These are phyloP conservation scores for Centropus unirufus DNA, from an alignment of 2,113 vertebrate species.

Conservation along the genomic window DNA sequence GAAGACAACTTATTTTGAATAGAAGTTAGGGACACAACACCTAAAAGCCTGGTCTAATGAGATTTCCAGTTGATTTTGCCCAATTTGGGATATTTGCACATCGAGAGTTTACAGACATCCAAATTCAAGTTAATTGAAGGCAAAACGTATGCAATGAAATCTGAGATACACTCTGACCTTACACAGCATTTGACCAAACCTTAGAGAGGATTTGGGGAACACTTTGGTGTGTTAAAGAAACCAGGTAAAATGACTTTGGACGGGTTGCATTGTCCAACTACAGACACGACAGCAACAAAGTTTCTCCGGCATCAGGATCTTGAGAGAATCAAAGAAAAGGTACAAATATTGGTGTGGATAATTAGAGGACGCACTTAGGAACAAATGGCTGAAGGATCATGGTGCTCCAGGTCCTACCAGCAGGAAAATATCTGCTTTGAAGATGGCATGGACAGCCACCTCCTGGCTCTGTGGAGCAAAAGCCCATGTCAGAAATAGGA, in stretches of 20 bases:
- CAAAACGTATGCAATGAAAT: neutral
- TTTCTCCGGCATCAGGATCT: neutral
- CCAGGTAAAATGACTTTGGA: neutral
- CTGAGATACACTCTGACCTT: neutral
- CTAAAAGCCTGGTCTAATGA: neutral
- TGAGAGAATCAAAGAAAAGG: neutral
- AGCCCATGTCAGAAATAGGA: accelerated
- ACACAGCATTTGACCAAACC: neutral
- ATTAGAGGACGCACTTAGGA: neutral
- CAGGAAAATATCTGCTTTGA: neutral
- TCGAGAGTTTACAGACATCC: neutral
- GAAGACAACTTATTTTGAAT: constrained; percentile 2
- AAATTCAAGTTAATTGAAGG: neutral
- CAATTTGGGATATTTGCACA: neutral
- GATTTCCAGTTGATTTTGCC: neutral
- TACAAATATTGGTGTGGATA: neutral
- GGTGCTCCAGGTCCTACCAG: neutral
- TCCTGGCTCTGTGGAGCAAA: neutral
- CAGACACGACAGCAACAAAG: neutral
- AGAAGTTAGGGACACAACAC: neutral
- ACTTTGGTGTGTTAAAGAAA: neutral
- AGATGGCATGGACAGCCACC: neutral
- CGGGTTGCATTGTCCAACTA: neutral
- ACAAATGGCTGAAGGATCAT: neutral
- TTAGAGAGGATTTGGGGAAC: neutral